A percentile compares a stretch with the other conserved stretches of the same genome.
Conservation (phyloP, 2,113 vertebrate genomes). For the Silurus meridionalis region DNA sequence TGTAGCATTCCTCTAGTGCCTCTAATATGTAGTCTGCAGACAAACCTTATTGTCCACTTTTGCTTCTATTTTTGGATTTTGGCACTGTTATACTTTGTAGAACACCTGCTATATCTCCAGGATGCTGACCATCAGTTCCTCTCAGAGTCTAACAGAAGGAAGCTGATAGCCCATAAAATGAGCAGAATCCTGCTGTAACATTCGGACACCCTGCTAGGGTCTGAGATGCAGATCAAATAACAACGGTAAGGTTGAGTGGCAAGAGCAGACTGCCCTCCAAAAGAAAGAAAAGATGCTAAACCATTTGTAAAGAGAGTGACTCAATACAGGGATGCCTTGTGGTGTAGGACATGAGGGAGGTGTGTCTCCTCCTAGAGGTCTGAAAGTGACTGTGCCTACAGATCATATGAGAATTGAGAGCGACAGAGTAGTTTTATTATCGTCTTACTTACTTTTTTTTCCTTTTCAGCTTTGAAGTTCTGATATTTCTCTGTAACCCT, state of each 20-base stretch:
- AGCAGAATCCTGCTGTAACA: neutral
- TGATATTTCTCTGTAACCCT: constrained; percentile 25
- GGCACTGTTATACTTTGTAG: neutral
- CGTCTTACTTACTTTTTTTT: constrained; percentile 6
- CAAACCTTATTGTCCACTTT: neutral
- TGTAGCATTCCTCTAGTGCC: neutral
- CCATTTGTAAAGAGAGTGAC: neutral
- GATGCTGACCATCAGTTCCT: constrained; percentile 31
- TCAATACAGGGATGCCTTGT: neutral
- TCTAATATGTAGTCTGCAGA: neutral
- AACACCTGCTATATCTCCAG: neutral
- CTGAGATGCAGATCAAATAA: constrained; percentile 23
- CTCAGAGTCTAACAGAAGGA: constrained; percentile 22
- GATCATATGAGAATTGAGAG: neutral
- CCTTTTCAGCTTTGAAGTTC: constrained; percentile 34
- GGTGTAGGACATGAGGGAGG: neutral
- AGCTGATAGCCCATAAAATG: constrained; percentile 34
- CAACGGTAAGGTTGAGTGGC: neutral
- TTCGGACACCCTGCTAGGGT: neutral
- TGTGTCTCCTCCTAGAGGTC: neutral
- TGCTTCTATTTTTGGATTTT: neutral
- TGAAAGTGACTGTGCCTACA: constrained; percentile 22
- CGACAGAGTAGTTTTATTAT: constrained; percentile 20
- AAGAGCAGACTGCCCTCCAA: neutral
- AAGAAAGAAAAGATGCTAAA: neutral